A percentile compares a stretch with the other conserved stretches of the same genome.
Conservation (phyloP, 2,113 vertebrate genomes). For the Anser brachyrhynchus region DNA sequence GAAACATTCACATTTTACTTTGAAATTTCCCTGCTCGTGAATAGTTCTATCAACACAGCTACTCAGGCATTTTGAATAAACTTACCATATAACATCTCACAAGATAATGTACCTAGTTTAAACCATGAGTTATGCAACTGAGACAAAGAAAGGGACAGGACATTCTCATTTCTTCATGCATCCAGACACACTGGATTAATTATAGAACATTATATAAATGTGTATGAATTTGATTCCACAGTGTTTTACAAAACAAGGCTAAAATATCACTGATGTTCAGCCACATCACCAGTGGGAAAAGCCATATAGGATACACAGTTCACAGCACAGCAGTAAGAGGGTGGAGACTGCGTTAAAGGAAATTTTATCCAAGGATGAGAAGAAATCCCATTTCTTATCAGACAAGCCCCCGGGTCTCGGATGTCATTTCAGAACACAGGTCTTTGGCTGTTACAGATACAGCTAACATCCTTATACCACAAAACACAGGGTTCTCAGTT, state of each 20-base stretch:
- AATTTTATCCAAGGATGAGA: slow-evolving; percentile 14
- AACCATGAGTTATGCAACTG: slow-evolving; percentile 40
- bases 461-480: not conserved
- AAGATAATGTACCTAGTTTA: slow-evolving; percentile 44
- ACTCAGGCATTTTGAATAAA: slow-evolving; percentile 56
- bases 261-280: not conserved
- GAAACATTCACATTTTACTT: slow-evolving; percentile 47
- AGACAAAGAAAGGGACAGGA: slow-evolving; percentile 31
- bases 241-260: slow-evolving; percentile 8
- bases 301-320: not conserved
- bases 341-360: not conserved
- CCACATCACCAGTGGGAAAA: not conserved
- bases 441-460: not conserved
- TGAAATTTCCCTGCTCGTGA: slow-evolving; percentile 34
- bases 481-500: not conserved
- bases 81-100: not conserved
- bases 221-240: not conserved
- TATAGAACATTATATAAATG: not conserved
- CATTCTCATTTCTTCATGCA: not conserved
- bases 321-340: not conserved
- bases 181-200: not conserved
- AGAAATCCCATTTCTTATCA: slow-evolving; percentile 48
- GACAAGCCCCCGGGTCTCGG: slow-evolving; percentile 5
- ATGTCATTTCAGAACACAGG: not conserved
- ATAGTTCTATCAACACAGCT: slow-evolving; percentile 48